Conservation (phyloP, 2,113 vertebrate species). For the Callaeas wilsoni region DNA sequence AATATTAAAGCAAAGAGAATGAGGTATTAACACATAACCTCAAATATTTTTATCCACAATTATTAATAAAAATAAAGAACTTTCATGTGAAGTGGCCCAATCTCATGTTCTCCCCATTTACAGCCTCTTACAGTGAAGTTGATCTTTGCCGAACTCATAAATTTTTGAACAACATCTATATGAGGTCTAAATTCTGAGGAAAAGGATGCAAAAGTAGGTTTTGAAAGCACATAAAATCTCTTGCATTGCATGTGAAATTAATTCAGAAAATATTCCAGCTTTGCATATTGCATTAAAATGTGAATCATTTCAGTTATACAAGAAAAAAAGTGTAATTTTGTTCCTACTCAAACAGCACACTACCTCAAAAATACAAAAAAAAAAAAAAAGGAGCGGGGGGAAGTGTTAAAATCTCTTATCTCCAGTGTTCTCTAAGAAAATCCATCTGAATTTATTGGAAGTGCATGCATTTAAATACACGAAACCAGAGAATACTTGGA, state of each 20-base stretch:
- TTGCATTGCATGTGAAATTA: not conserved
- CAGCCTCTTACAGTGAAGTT: not conserved
- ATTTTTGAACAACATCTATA: not conserved
- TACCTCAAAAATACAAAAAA: not conserved
- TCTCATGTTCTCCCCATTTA: not conserved
- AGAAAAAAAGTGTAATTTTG: not conserved
- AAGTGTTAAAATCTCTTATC: not conserved
- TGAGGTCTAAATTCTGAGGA: not conserved
- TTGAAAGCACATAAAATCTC: not conserved
- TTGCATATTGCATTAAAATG: not conserved
- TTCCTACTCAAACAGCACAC: not conserved
- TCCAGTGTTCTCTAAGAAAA: not conserved
- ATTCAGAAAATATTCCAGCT: not conserved
- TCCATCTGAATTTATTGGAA: not conserved
- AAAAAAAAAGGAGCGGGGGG: rapidly evolving
- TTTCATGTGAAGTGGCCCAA: not conserved
- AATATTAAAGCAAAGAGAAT: not conserved
- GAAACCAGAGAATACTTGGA: not conserved
- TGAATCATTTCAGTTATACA: not conserved
- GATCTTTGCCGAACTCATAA: not conserved
- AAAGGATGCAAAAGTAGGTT: not conserved
- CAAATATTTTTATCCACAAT: not conserved
- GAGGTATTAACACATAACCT: not conserved
- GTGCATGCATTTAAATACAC: not conserved
- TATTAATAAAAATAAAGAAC: not conserved